phyloP scores from a whole-genome alignment of 2,797 vertebrate species.

The Alcedo atthis region DNA sequence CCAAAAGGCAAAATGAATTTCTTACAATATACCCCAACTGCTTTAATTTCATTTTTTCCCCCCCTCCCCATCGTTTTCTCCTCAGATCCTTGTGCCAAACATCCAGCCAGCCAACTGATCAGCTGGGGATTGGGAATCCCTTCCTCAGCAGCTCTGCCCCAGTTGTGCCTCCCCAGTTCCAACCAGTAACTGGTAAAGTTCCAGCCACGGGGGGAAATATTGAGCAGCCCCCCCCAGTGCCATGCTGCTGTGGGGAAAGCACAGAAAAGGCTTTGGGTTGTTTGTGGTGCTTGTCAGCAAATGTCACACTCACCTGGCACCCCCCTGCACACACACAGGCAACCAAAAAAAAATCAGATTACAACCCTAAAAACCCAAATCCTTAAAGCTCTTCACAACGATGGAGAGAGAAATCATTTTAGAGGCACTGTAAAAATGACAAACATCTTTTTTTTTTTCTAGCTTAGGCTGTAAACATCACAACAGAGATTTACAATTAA shows the following conservation, averaged over 20 bases:
- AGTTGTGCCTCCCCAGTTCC: not conserved
- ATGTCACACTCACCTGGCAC: constrained; percentile 16
- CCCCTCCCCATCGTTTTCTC: not conserved
- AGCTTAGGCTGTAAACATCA: constrained; percentile 73
- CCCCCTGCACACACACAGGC: not conserved
- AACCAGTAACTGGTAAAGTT: not conserved
- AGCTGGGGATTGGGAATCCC: not conserved
- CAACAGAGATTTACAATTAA: constrained; percentile 72
- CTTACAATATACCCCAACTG: not conserved
- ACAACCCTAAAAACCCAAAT: not conserved
- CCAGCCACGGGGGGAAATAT: not conserved
- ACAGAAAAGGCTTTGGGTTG: constrained; percentile 65
- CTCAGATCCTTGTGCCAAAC: constrained; percentile 34
- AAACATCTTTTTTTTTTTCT: constrained; percentile 51
- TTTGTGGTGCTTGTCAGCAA: constrained; percentile 57
- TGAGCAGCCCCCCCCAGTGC: not conserved
- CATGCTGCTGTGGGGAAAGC: constrained; percentile 3
- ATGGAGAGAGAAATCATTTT: constrained; percentile 65
- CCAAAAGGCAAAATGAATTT: not conserved
- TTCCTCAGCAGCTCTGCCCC: not conserved
- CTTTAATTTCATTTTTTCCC: not conserved
- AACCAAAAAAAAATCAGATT: not conserved
- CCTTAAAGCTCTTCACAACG: constrained; percentile 67
- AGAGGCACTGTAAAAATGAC: constrained; percentile 75
- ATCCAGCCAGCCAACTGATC: not conserved